A percentile compares a stretch with the other conserved stretches of the same genome.
Evolutionary conservation across 2,113 vertebrate species (phyloP).

Genomic region (Dinomys branickii): DNA sequence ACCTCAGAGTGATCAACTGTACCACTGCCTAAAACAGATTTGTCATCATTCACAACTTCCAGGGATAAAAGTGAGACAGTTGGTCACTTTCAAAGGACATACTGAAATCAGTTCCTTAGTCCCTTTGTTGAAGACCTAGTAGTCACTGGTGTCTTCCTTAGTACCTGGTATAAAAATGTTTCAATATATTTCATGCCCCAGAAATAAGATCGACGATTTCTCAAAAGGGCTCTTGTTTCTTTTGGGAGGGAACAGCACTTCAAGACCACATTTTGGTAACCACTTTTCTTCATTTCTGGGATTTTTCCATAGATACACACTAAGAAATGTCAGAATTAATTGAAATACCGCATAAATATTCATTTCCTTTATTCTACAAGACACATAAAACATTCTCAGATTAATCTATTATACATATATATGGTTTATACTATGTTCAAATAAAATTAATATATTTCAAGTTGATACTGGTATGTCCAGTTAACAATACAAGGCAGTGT

Average conservation of each 20-base stretch:
- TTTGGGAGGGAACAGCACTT: constrained; percentile 50
- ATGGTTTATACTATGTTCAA: constrained; percentile 52
- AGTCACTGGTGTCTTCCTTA: not conserved
- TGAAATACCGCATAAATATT: constrained; percentile 69
- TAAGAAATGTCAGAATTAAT: constrained; percentile 65
- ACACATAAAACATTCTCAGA: constrained; percentile 54
- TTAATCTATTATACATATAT: constrained; percentile 47
- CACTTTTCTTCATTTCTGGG: constrained; percentile 46
- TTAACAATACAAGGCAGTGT: constrained; percentile 44
- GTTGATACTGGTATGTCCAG: constrained; percentile 20
- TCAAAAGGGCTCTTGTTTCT: constrained; percentile 20
- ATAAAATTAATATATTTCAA: constrained; percentile 54
- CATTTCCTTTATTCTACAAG: constrained; percentile 45
- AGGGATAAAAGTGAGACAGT: not conserved
- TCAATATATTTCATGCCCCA: not conserved
- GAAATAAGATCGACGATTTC: constrained; percentile 52
- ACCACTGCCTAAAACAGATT: not conserved
- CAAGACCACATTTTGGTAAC: constrained; percentile 56
- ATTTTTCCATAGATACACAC: not conserved
- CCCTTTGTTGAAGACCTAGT: not conserved
- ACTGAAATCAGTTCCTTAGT: not conserved
- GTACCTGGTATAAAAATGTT: constrained; percentile 50
- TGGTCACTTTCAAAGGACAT: not conserved
- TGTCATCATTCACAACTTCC: not conserved
- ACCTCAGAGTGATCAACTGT: not conserved